These are phyloP conservation scores for Euleptes europaea DNA, from an alignment of 2,113 vertebrate species.

Conservation along the genomic window DNA sequence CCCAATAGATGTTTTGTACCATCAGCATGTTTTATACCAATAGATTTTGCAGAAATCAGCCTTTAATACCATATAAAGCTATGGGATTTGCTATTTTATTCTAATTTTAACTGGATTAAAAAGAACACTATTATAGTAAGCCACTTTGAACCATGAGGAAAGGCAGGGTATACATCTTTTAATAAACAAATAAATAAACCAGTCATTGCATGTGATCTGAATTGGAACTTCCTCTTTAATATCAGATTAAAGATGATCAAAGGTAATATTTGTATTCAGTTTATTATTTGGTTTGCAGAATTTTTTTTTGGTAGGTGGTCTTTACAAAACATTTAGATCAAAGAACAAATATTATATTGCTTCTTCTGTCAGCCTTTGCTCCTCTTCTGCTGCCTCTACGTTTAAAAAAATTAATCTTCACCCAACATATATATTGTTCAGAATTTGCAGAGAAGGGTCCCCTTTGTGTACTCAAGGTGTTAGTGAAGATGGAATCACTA, in stretches of 20 bases:
- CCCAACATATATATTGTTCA: neutral
- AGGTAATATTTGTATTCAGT: neutral
- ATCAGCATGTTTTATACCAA: neutral
- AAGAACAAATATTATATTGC: neutral
- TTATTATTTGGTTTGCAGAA: neutral
- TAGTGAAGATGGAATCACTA: too few relatives aligned
- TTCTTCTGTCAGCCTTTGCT: neutral
- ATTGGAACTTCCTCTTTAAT: neutral
- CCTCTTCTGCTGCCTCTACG: neutral
- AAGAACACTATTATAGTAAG: too few relatives aligned
- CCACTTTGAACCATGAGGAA: too few relatives aligned
- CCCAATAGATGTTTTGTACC: neutral
- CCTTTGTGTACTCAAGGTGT: too few relatives aligned
- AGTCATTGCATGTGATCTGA: neutral
- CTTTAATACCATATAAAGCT: neutral
- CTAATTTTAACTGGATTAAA: too few relatives aligned
- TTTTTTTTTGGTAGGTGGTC: too few relatives aligned
- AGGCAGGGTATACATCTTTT: too few relatives aligned
- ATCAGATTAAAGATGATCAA: neutral
- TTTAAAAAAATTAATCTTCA: neutral
- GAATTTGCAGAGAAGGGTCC: neutral
- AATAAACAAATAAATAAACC: too few relatives aligned
- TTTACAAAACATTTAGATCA: neutral
- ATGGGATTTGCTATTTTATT: neutral
- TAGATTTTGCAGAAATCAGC: neutral